phyloP scores from a whole-genome alignment of 1,140 invertebrate genomes.

The Pseudomyrmex concolor region DNA sequence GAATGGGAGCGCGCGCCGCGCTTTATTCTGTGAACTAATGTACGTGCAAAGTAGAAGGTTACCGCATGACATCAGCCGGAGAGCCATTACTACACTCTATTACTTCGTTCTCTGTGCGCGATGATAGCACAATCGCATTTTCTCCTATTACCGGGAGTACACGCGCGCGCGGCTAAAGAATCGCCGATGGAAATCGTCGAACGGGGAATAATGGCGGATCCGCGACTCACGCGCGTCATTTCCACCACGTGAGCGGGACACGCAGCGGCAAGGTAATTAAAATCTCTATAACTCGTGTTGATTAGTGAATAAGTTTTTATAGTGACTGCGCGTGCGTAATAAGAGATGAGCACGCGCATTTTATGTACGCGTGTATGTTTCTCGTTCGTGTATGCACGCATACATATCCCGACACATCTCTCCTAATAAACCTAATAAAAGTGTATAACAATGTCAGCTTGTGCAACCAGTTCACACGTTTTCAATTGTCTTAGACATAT shows the following conservation, averaged over 20 bases:
- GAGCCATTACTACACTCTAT: conserved; percentile 70
- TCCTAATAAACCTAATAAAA: conserved; percentile 37
- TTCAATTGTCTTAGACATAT: conserved; percentile 49
- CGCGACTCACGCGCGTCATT: not conserved
- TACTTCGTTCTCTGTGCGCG: conserved; percentile 60
- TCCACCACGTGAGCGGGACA: not conserved
- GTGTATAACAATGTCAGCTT: conserved; percentile 47
- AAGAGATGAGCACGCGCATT: not conserved
- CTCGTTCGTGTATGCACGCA: not conserved
- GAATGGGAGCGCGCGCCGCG: conserved; percentile 22
- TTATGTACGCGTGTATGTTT: no score
- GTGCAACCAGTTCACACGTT: conserved; percentile 43
- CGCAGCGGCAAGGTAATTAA: conserved; percentile 29
- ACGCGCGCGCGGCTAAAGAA: conserved; percentile 1
- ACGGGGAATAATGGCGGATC: not conserved
- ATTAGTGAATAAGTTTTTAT: conserved; percentile 27
- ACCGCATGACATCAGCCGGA: conserved; percentile 72
- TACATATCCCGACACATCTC: conserved; percentile 3
- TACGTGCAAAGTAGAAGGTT: conserved; percentile 75
- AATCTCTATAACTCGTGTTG: conserved; percentile 13
- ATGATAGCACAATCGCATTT: conserved; percentile 64
- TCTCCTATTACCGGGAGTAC: conserved; percentile 49
- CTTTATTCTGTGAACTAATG: conserved; percentile 61
- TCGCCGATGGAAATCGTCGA: not conserved
- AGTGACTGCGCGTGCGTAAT: conserved; percentile 13